Evolutionary conservation across 2,797 vertebrate species (phyloP), one percentile per base, ranked within the genome.

Genomic region (Ficedula albicollis): DNA sequence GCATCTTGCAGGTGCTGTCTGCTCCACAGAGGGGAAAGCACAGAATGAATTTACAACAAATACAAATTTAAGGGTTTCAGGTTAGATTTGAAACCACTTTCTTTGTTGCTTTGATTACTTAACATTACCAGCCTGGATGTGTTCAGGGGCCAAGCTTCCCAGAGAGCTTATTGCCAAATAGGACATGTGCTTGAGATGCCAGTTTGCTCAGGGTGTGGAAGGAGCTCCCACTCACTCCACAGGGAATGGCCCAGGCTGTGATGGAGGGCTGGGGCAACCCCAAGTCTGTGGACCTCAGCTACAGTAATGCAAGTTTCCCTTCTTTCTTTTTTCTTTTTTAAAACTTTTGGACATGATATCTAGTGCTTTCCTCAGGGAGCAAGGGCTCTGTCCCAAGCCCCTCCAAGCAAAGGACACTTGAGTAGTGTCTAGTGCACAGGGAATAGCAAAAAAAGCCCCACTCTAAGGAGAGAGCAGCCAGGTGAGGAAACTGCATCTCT

Each of bases 251-350:
- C 69, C 39, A 44, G 39, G 51, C 30, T 66, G 26, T 70, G 49
- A 54, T 3, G 3, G 16, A 55, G 44, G n/a, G 13, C n/a, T 55
- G 38, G 29, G 41, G 9, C 67, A 72, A 63, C 30, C 44, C 46
- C 1, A 5, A 52, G 22, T 56, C 52, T 56, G 29, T 13, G 41
- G 67, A 62, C 14, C 46, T 84, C 51, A 62, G 77, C 32, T 67
- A 41, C 3, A 1, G 3, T 12, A 77, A 74, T 3, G 13, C 13
- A 32, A 41, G 6, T 6, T 29, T 3, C 25, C 4, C 6, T 15
- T 38, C 20, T 30, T 51, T 8, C 29, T 12, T 7, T 14, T 20
- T 39, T 44, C 20, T 18, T 20, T 20, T 38, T 38, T 67, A 41
- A 3, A 69, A 16, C 20, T 73, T 78, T 43, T n/a, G 7, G 34